Evolutionary conservation across 1,140 invertebrate species (phyloP).

Genomic region (Anadara kagoshimensis): DNA sequence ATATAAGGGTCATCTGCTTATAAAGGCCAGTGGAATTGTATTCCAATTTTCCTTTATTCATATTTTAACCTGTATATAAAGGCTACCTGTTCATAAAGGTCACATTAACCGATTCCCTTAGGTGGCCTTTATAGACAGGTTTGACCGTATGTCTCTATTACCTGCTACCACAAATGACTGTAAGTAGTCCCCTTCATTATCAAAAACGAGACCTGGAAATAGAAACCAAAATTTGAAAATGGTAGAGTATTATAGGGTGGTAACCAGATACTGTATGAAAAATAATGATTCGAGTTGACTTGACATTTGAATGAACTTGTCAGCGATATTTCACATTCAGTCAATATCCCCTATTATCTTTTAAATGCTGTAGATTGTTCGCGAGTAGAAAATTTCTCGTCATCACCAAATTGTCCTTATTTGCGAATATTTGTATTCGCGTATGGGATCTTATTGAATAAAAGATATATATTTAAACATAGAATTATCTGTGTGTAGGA

Average conservation of each 20-base stretch:
- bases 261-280: not conserved
- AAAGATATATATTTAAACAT: not conserved
- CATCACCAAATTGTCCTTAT: not conserved
- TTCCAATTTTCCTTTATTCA: no score
- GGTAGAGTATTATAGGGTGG: not conserved
- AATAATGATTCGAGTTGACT: not conserved
- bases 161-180: slow-evolving; percentile 26
- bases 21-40: no score
- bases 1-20: no score
- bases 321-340: not conserved
- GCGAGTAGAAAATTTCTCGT: not conserved
- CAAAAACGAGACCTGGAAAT: slow-evolving; percentile 12
- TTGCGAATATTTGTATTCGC: not conserved
- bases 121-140: no score
- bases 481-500: no score
- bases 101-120: no score
- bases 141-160: no score
- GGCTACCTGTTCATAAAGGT: no score
- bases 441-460: not conserved
- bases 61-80: no score
- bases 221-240: not conserved
- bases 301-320: not conserved
- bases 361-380: not conserved
- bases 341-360: not conserved
- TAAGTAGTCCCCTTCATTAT: slow-evolving; percentile 5